Evolutionary conservation across 1,140 invertebrate genomes (phyloP).

Genomic region (Sitophilus oryzae): DNA sequence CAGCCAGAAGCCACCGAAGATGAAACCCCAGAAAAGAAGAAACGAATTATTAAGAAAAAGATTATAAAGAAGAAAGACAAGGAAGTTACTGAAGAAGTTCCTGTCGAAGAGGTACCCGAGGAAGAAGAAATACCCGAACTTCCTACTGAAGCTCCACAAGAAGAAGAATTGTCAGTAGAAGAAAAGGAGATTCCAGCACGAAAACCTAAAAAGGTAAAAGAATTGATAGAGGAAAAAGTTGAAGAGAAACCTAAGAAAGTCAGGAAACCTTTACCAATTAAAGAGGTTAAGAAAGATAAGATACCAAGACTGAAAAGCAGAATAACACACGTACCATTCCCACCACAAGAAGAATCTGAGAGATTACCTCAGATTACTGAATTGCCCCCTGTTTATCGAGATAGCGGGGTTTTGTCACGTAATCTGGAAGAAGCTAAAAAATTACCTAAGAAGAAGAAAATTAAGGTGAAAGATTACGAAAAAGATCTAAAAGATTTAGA

Average conservation of each 20-base stretch:
- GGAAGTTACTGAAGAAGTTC: slow-evolving; percentile 16
- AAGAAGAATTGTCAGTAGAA: background rate
- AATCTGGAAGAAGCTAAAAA: slow-evolving; percentile 65
- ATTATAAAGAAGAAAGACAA: background rate
- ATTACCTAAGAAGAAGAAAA: slow-evolving; percentile 49
- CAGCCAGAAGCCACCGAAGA: background rate
- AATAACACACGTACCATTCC: slow-evolving; percentile 56
- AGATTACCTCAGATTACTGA: slow-evolving; percentile 48
- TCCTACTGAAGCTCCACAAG: background rate
- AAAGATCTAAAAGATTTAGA: slow-evolving; percentile 56
- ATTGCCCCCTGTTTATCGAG: slow-evolving; percentile 48
- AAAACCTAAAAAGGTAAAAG: background rate
- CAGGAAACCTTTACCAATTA: slow-evolving; percentile 54
- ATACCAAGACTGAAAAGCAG: slow-evolving; percentile 63
- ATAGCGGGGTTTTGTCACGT: slow-evolving; percentile 61
- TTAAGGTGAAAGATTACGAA: slow-evolving; percentile 51
- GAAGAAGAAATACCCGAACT: slow-evolving; percentile 11
- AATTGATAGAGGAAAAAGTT: background rate
- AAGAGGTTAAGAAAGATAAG: slow-evolving; percentile 45
- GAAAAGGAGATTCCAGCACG: background rate
- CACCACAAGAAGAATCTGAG: slow-evolving; percentile 46
- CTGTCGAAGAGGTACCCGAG: background rate
- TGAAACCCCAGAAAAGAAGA: slow-evolving; percentile 28
- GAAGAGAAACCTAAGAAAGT: slow-evolving; percentile 18
- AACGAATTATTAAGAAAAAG: background rate